phyloP scores from a whole-genome alignment of 2,797 vertebrate species.

The Etheostoma perlongum region DNA sequence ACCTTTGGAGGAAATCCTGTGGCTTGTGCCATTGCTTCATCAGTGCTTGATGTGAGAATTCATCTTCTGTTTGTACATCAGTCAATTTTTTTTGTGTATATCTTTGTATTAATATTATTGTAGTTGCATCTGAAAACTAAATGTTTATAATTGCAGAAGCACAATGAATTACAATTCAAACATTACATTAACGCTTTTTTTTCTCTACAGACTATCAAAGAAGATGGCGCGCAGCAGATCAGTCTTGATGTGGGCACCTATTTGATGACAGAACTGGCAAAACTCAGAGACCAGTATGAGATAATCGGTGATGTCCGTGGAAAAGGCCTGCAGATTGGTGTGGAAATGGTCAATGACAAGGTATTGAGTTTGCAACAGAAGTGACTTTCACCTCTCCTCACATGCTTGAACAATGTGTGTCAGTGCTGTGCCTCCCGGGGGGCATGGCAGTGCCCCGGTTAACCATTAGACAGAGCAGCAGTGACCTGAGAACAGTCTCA shows the following conservation, averaged over 20 bases:
- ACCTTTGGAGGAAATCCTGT: conserved; percentile 94
- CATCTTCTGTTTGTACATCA: neutral
- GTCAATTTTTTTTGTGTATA: neutral
- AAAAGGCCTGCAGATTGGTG: conserved; percentile 93
- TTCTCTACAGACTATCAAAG: conserved; percentile 87
- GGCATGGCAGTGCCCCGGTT: conserved; percentile 58
- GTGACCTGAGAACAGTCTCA: conserved; percentile 25
- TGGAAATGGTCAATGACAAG: conserved; percentile 97
- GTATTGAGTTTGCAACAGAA: conserved; percentile 68
- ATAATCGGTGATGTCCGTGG: conserved; percentile 95
- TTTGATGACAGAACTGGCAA: conserved; percentile 88
- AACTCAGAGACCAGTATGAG: conserved; percentile 91
- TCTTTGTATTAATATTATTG: neutral
- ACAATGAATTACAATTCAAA: neutral
- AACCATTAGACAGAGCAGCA: conserved; percentile 65
- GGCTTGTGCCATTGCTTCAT: conserved; percentile 88
- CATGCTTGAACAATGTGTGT: conserved; percentile 39
- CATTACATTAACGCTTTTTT: neutral
- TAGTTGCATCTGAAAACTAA: neutral
- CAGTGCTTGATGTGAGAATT: conserved; percentile 90
- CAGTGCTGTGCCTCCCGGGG: conserved; percentile 6
- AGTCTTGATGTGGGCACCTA: conserved; percentile 89
- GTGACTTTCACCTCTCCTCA: conserved; percentile 12
- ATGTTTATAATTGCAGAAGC: neutral
- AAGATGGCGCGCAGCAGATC: conserved; percentile 88